phyloP scores from a whole-genome alignment of 23 tunicate species.

The Trididemnum miniatum region DNA sequence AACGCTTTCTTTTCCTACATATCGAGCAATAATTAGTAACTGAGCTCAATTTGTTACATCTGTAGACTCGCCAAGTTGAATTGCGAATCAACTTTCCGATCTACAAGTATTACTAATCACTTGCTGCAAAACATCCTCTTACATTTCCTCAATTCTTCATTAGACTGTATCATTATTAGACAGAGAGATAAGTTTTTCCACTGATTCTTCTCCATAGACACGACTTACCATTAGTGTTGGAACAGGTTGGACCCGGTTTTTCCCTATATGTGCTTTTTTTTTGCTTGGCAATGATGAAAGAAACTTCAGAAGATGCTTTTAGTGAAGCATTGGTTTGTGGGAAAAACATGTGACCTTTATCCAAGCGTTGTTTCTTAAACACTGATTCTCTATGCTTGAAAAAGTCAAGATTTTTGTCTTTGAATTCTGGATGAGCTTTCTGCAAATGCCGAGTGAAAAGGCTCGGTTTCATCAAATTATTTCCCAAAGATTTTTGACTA shows the following conservation, averaged over 20 bases:
- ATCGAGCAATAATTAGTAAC: conserved; percentile 12
- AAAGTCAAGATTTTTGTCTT: conserved; percentile 9
- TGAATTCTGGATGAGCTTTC: conserved; percentile 22
- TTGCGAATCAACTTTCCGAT: conserved; percentile 22
- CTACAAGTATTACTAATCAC: conserved; percentile 29
- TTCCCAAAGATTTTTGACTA: conserved; percentile 19
- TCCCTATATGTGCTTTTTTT: conserved; percentile 16
- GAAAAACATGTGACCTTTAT: conserved; percentile 16
- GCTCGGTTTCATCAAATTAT: conserved; percentile 20
- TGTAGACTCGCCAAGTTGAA: conserved; percentile 21
- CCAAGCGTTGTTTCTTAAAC: conserved; percentile 20
- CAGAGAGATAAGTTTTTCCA: conserved; percentile 13
- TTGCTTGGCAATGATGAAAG: conserved; percentile 15
- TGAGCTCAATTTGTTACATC: conserved; percentile 18
- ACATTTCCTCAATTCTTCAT: conserved; percentile 25
- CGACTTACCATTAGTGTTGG: conserved; percentile 11
- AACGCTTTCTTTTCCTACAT: conserved; percentile 25
- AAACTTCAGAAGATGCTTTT: conserved; percentile 6
- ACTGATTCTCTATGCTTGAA: conserved; percentile 17
- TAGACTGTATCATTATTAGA: conserved; percentile 12
- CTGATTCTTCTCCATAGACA: conserved; percentile 27
- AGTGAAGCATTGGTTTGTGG: conserved; percentile 18
- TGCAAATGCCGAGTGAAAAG: conserved; percentile 19
- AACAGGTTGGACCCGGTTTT: conserved; percentile 14
- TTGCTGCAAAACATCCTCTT: conserved; percentile 28